Percentiles rank a stretch among this genome's conserved stretches.
phyloP scores from a whole-genome alignment of 2,797 vertebrate species.

The Tenualosa ilisha region DNA sequence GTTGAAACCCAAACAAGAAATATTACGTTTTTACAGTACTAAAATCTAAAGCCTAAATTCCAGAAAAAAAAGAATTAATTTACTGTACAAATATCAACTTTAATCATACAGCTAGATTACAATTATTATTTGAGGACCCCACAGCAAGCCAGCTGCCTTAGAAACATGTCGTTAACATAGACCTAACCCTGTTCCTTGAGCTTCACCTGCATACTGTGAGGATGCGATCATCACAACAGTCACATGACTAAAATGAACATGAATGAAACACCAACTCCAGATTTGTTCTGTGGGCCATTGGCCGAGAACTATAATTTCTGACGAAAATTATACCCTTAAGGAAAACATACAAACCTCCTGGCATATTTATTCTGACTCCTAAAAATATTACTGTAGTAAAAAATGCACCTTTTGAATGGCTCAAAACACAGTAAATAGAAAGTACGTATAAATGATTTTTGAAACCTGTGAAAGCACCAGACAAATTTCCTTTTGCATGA shows the following conservation, averaged over 20 bases:
- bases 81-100: slow-evolving; percentile 94
- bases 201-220: slow-evolving; percentile 56
- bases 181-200: slow-evolving; percentile 86
- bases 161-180: slow-evolving; percentile 75
- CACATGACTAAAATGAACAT: slow-evolving; percentile 62
- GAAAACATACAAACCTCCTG: slow-evolving; percentile 39
- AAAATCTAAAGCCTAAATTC: slow-evolving; percentile 89
- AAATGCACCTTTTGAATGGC: slow-evolving; percentile 75
- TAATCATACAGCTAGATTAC: slow-evolving; percentile 83
- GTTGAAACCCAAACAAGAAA: slow-evolving; percentile 76
- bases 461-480: slow-evolving; percentile 80
- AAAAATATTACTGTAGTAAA: slow-evolving; percentile 61
- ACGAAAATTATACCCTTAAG: slow-evolving; percentile 37
- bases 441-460: slow-evolving; percentile 60
- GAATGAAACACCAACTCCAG: slow-evolving; percentile 68
- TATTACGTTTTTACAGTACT: slow-evolving; percentile 88
- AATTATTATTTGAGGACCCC: slow-evolving; percentile 86
- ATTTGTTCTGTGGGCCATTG: slow-evolving; percentile 52
- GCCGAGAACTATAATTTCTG: slow-evolving; percentile 60
- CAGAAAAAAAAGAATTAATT: slow-evolving; percentile 91
- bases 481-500: slow-evolving; percentile 74
- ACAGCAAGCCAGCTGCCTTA: slow-evolving; percentile 97
- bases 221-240: slow-evolving; percentile 68
- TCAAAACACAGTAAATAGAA: slow-evolving; percentile 73
- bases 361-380: slow-evolving; percentile 26